Conservation (phyloP, 2,888 invertebrate species). For the Acleris emargana region DNA sequence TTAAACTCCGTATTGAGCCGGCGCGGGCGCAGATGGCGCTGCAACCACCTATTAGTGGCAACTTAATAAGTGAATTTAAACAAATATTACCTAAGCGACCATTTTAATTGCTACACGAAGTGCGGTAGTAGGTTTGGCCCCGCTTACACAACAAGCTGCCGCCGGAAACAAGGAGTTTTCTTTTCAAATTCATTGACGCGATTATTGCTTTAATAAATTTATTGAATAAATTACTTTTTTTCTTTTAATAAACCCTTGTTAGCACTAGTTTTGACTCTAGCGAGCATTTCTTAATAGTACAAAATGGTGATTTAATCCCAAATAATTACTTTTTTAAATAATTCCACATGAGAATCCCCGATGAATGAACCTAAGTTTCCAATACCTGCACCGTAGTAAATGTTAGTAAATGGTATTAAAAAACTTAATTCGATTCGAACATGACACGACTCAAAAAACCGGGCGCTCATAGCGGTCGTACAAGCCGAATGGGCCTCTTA, state of each 20-base stretch:
- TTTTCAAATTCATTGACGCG: slow-evolving; percentile 9
- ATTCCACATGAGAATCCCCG: no score
- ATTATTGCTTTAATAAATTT: background rate
- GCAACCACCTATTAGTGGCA: slow-evolving; percentile 75
- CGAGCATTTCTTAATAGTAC: background rate
- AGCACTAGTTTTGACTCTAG: no score
- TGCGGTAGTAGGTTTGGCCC: slow-evolving; percentile 56
- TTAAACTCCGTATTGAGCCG: slow-evolving; percentile 68
- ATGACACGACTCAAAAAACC: slow-evolving; percentile 24
- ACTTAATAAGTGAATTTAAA: slow-evolving; percentile 79
- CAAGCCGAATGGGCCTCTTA: slow-evolving; percentile 23
- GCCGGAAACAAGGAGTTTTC: slow-evolving; percentile 25
- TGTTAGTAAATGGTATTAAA: slow-evolving; percentile 5
- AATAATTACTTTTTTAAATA: no score
- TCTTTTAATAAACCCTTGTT: background rate
- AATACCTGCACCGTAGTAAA: background rate
- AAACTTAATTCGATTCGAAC: slow-evolving; percentile 18
- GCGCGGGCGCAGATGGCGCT: slow-evolving; percentile 69
- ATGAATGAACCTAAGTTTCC: no score
- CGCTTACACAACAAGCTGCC: background rate
- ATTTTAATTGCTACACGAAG: slow-evolving; percentile 66
- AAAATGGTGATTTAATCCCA: no score
- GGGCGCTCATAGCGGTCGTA: slow-evolving; percentile 1
- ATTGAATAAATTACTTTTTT: no score
- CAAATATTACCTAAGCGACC: slow-evolving; percentile 79